Evolutionary conservation across 2,113 vertebrate species (phyloP).

Genomic region (Dicrurus megarhynchus): DNA sequence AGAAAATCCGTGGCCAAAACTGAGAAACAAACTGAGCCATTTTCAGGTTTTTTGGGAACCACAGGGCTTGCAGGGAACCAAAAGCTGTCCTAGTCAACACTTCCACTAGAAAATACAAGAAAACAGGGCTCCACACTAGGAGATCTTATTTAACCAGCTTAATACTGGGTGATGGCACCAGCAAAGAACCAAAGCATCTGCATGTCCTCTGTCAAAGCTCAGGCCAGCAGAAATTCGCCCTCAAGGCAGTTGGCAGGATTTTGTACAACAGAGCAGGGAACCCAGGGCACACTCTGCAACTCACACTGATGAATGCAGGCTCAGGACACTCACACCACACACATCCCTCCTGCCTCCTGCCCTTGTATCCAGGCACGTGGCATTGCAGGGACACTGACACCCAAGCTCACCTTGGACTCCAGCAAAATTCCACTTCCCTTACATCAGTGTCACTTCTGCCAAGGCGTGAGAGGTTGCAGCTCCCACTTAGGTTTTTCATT

Average conservation of each 20-base stretch:
- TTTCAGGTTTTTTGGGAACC: neutral
- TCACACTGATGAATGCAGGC: neutral
- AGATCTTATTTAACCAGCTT: neutral
- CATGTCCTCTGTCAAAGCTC: neutral
- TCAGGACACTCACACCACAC: rapidly evolving
- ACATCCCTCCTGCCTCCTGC: neutral
- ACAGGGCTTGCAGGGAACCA: neutral
- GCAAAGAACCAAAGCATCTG: neutral
- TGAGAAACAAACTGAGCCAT: neutral
- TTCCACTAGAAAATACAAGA: neutral
- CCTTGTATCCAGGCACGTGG: rapidly evolving
- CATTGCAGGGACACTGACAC: neutral
- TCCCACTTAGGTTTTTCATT: neutral
- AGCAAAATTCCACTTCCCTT: neutral
- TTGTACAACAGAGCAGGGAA: rapidly evolving
- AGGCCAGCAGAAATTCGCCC: neutral
- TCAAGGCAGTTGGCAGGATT: neutral
- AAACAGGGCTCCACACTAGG: rapidly evolving
- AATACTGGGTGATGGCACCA: neutral
- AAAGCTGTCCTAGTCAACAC: neutral
- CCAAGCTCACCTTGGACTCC: rapidly evolving
- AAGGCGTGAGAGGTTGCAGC: neutral
- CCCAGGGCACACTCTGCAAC: rapidly evolving
- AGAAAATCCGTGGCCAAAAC: neutral
- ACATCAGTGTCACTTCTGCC: neutral